Evolutionary conservation across 2,888 invertebrate species (phyloP), one percentile per base, ranked within the genome.

Genomic region (Leucozona laternaria): DNA sequence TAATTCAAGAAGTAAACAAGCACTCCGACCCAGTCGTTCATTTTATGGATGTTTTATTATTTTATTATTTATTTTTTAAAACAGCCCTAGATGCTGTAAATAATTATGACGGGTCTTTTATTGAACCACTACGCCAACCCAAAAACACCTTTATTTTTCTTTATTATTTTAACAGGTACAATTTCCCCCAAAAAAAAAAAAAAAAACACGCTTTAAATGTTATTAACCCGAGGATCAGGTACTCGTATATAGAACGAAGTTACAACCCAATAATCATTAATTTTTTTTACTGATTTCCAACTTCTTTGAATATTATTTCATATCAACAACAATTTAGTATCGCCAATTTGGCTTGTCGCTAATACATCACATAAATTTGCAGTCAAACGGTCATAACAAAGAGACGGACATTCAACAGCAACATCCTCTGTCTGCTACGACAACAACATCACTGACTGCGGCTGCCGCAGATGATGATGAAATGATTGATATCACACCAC

Each of bases 401-500:
- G 87, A 87, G 37, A 80, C 75, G 90, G 91, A 89, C 90, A 91
- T 89, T 90, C 92, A 84, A 79, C 92, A 79, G 90, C 92, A 73
- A 88, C 90, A 31, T 66, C 88, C 77, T 43, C 66, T 62, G 31
- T 73, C 89, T 64, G 88, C 88, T 53, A 90, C 90, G 76, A 91
- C 90, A 78, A 90, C 91, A 66, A 90, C 91, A 77, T 89, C 90
- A 66, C 89, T 90, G 43, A 90, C 90, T 20, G 88, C 89, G 53
- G 88, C 89, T 48, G 90, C 89, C 40, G 90, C 89, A 58, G 95
- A 95, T 91, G 92, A 92, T 85, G 95, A 95, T 92, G 95, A 95
- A 90, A 95, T 95, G 95, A 94, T 95, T 89, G 95, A 95, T 91
- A 95, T 95, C 88, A 94, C 94, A 66, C 94, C 95, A 86, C 93